Evolutionary conservation across 2,797 vertebrate species (phyloP), one percentile per base, ranked within the genome.

Genomic region (Enteromius unitaeniatus): DNA sequence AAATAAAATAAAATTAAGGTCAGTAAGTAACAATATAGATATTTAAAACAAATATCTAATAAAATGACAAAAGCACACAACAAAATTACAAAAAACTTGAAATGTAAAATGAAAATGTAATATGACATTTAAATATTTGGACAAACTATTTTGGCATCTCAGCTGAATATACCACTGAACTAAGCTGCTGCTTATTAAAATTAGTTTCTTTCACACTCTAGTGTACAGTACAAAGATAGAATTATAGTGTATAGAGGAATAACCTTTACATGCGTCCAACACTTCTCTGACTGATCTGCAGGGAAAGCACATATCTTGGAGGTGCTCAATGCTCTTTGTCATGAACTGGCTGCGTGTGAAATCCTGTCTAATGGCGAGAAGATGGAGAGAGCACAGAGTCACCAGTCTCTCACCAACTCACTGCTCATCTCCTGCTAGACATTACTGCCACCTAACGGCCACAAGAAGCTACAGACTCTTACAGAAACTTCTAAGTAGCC

Each of bases 351-450:
- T 51, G 93, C 94, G 76, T 97, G 96, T 60, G 95, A 97, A 78
- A 94, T 98, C 81, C 65, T 97, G 67, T 94, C 92, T 23, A 87
- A 85, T 34, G 91, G 82, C 67, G 90, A 94, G 58, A 87, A 93
- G 26, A 15, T 89, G 60, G 94, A 94, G 86, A 90, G 90, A 26
- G 88, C 91, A 0, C 93, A 91, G 60, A 92, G 93, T 73, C 91
- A 91, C 42, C 94, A 91, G 70, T 93, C 93, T 6, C 85, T 95
- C 79, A 40, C 91, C 45, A 96, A 94, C 51, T 67, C 94, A 0
- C 93, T 96, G 82, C 87, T 97, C 87, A 93, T 97, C 90, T 96
- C 96, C 31, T 97, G 96, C 91, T 97, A 91, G 96, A 84, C 88
- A 81, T 85, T 62, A 40, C 86, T 80, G 86, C 90, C 92, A 78